Evolutionary conservation across 23 tunicate genomes (phyloP), one percentile per base, ranked within the genome.

Genomic region (Trididemnum clinides): DNA sequence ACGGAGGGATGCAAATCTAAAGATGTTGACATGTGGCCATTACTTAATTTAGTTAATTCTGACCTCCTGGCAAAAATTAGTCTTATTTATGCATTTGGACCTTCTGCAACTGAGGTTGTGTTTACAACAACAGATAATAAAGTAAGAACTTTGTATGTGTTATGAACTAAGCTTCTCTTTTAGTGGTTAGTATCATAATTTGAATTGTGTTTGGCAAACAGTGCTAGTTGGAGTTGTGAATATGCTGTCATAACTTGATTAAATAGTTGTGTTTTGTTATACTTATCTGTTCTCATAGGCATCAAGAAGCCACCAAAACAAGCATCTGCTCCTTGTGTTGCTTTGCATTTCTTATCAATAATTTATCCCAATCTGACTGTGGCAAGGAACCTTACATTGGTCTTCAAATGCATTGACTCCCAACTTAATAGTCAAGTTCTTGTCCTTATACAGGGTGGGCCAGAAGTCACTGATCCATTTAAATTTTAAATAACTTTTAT

Each of bases 21-120:
- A 29, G 95, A 93, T 59, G 57, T 84, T 22, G 84, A 84, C 0
- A 79, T 93, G 86, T 93, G 98, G 98, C 98, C 98, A 21, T 33
- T 88, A 10, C 33, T 88, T 33, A 84, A 72, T 84, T 39, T 93
- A 0, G 72, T 93, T 5, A 75, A 85, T 31, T 77, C 69, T 0
- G 81, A 74, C 50, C 15, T 93, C 4, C 62, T 87, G 22, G 25
- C 72, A 54, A 88, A 84, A 71, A 82, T 93, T 58, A 64, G 57
- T 23, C 74, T 89, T 1, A 92, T 93, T 20, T 93, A 73, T 72
- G 33, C 88, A 22, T 93, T 93, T 79, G 87, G 98, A 22, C 88
- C 82, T 37, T 78, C 86, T 33, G 98, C 90, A 1, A 81, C 98
- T 20, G 98, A 93, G 81, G 70, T 88, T 33, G 78, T 93, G 2